phyloP scores from a whole-genome alignment of 53 echinoderm and acorn worm species.

The Paracentrotus lividus region DNA sequence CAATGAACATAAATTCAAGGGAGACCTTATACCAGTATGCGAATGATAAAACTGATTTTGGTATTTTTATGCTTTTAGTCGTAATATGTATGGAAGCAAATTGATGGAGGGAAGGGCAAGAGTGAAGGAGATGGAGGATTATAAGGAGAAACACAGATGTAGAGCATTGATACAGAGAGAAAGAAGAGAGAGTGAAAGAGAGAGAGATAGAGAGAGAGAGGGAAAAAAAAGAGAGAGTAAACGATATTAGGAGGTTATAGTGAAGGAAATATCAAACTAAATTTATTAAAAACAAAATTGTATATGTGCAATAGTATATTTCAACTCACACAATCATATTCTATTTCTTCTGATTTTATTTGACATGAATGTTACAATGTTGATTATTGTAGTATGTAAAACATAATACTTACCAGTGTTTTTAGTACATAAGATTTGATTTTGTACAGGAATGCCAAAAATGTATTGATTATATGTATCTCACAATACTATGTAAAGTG shows the following conservation, averaged over 20 bases:
- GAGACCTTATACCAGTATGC: background rate
- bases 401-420: background rate
- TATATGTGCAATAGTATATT: slow-evolving; percentile 34
- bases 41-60: background rate
- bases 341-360: background rate
- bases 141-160: background rate
- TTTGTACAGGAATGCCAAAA: slow-evolving; percentile 41
- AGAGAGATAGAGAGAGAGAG: background rate
- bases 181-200: background rate
- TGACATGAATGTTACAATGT: background rate
- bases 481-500: slow-evolving; percentile 27
- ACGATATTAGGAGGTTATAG: background rate
- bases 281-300: background rate
- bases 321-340: background rate
- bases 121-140: background rate
- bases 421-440: background rate
- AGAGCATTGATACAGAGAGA: background rate
- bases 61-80: background rate
- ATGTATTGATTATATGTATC: background rate
- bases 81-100: background rate
- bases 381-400: background rate
- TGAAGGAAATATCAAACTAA: background rate
- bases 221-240: background rate
- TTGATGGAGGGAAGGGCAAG: background rate
- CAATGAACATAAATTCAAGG: background rate